A percentile compares a stretch with the other conserved stretches of the same genome.
Conservation (phyloP, 2,113 vertebrate species). For the Origma solitaria region DNA sequence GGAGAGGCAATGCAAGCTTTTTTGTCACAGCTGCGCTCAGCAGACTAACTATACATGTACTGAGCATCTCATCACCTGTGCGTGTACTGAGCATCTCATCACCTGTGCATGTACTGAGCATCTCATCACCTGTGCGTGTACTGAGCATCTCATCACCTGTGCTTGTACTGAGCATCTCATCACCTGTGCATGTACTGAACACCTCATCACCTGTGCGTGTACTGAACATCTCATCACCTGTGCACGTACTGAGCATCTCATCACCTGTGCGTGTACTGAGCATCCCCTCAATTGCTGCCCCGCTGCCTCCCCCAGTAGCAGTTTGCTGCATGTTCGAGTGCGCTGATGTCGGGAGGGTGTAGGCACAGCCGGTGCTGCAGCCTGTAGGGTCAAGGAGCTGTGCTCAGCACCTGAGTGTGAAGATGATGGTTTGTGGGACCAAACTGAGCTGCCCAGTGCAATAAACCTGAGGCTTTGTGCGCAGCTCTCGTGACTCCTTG, state of each 20-base stretch:
- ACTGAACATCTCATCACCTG: accelerated
- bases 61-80: accelerated
- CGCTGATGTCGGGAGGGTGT: not conserved
- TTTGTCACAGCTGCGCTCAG: not conserved
- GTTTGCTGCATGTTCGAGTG: not conserved
- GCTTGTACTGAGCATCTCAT: not conserved
- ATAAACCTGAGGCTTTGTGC: not conserved
- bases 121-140: accelerated
- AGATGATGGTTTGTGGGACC: not conserved
- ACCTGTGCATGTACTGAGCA: accelerated
- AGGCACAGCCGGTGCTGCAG: accelerated
- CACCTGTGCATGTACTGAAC: accelerated
- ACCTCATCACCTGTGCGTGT: accelerated
- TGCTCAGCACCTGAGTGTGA: not conserved
- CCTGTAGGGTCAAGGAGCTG: accelerated
- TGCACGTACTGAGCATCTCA: not conserved
- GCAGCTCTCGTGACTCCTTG: not conserved
- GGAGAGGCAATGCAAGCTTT: not conserved
- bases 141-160: accelerated
- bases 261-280: accelerated
- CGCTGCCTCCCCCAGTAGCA: not conserved
- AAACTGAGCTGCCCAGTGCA: not conserved
- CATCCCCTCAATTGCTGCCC: not conserved
- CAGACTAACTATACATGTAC: not conserved
- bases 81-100: accelerated